Evolutionary conservation across 2,888 invertebrate species (phyloP).

Genomic region (Leucoma salicis): DNA sequence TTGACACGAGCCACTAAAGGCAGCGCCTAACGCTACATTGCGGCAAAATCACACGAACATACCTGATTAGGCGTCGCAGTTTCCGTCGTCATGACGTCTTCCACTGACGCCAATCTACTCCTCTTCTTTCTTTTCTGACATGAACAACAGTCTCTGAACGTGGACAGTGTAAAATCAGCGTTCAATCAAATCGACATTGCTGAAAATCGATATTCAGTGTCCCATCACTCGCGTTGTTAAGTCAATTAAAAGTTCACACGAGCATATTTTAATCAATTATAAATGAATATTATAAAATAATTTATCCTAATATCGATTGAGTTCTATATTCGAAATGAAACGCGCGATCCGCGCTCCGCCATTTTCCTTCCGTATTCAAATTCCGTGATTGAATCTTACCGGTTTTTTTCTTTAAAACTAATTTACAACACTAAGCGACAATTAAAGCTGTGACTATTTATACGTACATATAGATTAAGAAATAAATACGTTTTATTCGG

Average conservation of each 20-base stretch:
- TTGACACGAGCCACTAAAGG: constrained; percentile 44
- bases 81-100: constrained; percentile 76
- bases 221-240: constrained; percentile 43
- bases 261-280: constrained; percentile 47
- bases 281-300: constrained; percentile 23
- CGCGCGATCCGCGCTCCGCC: constrained; percentile 55
- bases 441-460: constrained; percentile 33
- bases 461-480: constrained; percentile 22
- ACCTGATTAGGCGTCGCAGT: constrained; percentile 80
- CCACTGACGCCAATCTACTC: constrained; percentile 63
- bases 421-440: constrained; percentile 55
- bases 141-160: constrained; percentile 65
- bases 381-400: constrained; percentile 39
- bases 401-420: constrained; percentile 25
- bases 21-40: constrained; percentile 44
- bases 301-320: constrained; percentile 29
- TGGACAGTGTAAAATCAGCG: constrained; percentile 54
- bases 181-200: constrained; percentile 42
- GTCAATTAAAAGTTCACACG: constrained; percentile 47
- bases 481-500: constrained; percentile 40
- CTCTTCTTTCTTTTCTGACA: constrained; percentile 68
- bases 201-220: constrained; percentile 62
- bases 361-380: constrained; percentile 58
- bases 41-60: constrained; percentile 44
- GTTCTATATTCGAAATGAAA: constrained; percentile 46